Evolutionary conservation across 2,797 vertebrate genomes (phyloP).

Genomic region (Urocyon cinereoargenteus): DNA sequence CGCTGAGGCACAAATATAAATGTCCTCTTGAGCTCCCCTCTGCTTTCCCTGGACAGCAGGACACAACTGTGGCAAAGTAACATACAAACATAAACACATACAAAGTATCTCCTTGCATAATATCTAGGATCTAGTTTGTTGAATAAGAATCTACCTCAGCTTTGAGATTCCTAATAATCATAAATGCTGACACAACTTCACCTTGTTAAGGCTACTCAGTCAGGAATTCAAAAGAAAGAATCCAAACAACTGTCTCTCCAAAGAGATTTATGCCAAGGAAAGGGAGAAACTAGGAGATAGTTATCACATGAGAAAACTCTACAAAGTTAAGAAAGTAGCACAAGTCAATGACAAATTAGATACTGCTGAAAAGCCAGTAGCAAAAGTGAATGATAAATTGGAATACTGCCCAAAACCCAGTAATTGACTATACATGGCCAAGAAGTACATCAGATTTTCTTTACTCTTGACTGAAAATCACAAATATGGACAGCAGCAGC

Average conservation of each 20-base stretch:
- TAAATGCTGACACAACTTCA: neutral
- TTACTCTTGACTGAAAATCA: neutral
- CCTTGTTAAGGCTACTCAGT: neutral
- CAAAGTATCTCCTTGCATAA: neutral
- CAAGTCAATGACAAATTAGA: neutral
- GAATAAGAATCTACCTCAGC: neutral
- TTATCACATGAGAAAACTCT: neutral
- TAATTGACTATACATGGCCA: neutral
- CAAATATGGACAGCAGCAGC: neutral
- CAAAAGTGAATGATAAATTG: neutral
- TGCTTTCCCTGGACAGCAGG: neutral
- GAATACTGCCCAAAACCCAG: neutral
- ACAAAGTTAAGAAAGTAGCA: neutral
- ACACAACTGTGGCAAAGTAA: neutral
- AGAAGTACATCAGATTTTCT: neutral
- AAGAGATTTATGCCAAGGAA: neutral
- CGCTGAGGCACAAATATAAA: neutral
- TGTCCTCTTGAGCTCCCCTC: neutral
- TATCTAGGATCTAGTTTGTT: neutral
- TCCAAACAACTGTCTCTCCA: neutral
- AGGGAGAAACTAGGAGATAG: neutral
- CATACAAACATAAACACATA: neutral
- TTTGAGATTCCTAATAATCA: neutral
- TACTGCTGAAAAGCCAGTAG: neutral
- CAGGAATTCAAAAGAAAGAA: constrained; percentile 15